Percentiles rank a stretch among this genome's conserved stretches.
Conservation (phyloP, 2,797 vertebrate genomes). For the Arnoldichthys spilopterus region DNA sequence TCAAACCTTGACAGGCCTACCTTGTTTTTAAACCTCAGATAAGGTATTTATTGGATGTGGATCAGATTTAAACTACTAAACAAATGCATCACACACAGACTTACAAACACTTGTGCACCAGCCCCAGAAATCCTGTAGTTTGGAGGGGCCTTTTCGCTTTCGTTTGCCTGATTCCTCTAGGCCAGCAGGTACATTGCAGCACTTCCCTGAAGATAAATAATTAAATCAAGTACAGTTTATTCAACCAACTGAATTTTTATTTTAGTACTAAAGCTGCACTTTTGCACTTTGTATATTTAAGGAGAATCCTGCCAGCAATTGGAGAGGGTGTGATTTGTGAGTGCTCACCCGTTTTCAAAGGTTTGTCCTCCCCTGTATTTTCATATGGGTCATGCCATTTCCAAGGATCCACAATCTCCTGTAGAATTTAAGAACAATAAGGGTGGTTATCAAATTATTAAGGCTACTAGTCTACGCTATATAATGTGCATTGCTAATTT, state of each 20-base stretch:
- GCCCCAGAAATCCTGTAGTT: conserved; percentile 82
- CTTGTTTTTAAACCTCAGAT: neutral
- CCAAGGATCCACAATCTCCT: conserved; percentile 83
- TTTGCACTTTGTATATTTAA: neutral
- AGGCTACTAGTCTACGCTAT: neutral
- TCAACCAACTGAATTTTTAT: neutral
- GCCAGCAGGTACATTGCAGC: conserved; percentile 78
- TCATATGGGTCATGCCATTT: conserved; percentile 81
- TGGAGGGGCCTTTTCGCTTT: conserved; percentile 73
- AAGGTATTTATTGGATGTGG: neutral
- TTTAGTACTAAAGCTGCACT: neutral
- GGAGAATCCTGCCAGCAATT: neutral
- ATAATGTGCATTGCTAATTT: too few relatives aligned
- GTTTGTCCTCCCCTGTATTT: conserved; percentile 74
- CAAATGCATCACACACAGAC: conserved; percentile 29
- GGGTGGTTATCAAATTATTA: neutral
- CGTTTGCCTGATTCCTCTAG: conserved; percentile 84
- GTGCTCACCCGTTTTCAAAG: conserved; percentile 81
- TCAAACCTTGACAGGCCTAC: neutral
- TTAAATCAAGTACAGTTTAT: neutral
- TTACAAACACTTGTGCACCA: conserved; percentile 87
- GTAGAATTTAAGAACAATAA: conserved; percentile 27
- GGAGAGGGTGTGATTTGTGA: neutral
- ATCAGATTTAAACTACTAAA: neutral
- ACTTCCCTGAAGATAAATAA: conserved; percentile 74